phyloP scores from a whole-genome alignment of 2,888 invertebrate species.

The Agrotis exclamationis region DNA sequence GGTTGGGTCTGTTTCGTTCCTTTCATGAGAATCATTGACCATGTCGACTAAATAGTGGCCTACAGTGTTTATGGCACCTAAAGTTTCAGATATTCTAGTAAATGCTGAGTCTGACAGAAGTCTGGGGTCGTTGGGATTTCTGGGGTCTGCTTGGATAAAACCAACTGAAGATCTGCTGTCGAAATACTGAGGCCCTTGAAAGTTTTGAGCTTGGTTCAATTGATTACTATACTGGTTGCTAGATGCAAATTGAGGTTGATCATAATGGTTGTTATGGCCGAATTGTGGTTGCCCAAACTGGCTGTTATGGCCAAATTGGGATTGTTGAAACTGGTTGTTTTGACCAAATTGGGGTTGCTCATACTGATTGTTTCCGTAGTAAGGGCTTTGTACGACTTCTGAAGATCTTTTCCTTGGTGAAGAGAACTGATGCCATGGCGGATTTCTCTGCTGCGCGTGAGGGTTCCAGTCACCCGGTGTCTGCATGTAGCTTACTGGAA shows the following conservation, averaged over 20 bases:
- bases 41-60: constrained; percentile 96
- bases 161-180: constrained; percentile 73
- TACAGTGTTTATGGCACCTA: constrained; percentile 96
- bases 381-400: constrained; percentile 65
- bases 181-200: constrained; percentile 72
- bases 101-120: constrained; percentile 92
- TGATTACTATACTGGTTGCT: constrained; percentile 30
- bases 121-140: constrained; percentile 85
- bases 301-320: constrained; percentile 34
- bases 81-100: constrained; percentile 92
- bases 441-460: constrained; percentile 78
- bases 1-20: constrained; percentile 84
- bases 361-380: constrained; percentile 55
- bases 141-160: constrained; percentile 71
- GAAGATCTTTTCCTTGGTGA: constrained; percentile 85
- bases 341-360: constrained; percentile 41
- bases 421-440: constrained; percentile 85
- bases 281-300: constrained; percentile 39
- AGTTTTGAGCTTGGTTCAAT: constrained; percentile 41
- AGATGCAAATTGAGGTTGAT: constrained; percentile 28
- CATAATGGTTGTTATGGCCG: constrained; percentile 34
- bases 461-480: constrained; percentile 77
- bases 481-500: constrained; percentile 82
- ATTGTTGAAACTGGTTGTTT: constrained; percentile 32
- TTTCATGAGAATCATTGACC: constrained; percentile 89